Evolutionary conservation across 1,140 invertebrate species (phyloP), one percentile per base, ranked within the genome.

Genomic region (Drosophila ambigua): DNA sequence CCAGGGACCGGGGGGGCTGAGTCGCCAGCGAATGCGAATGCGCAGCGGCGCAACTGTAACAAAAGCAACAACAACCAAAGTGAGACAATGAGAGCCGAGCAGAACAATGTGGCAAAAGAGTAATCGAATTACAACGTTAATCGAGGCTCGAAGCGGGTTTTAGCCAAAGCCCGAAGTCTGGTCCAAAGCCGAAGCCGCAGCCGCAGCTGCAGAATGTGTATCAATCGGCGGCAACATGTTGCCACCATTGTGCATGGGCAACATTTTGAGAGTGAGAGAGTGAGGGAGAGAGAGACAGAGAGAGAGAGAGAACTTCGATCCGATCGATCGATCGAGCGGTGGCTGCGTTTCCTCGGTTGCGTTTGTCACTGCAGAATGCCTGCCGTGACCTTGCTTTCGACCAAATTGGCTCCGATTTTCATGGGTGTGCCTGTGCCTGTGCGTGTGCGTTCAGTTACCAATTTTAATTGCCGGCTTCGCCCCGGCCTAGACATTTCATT

Each of bases 81-180:
- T 57, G 57, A 51, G 52, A 60, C 61, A 78, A 72, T 52, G 72
- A 79, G 82, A 88, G 75, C 67, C 50, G 45, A 72, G 79, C 79
- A 87, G 83, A 88, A 87, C 83, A 87, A 87, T 79, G 79, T 67
- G 72, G 54, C 64, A 76, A 55, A 76, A 79, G 77, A 84, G 77
- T 88, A 87, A 88, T 88, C 83, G 84, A 79, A 88, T 88, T 88
- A 88, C 83, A 77, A 63, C 79, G 72, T 73, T 88, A 89, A 88
- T 88, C 83, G 83, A 61, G 75, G 83, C 83, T 88, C 67, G 49
- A 88, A 87, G 71, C 83, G 64, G 58, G 78, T 88, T 88, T 88
- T 58, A 60, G 72, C 72, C 73, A 72, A 62, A 78, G 79, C 78
- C 35, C 68, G 78, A 72, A 82, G 79, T 64, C 61, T 24, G 44